Base-by-base conservation (phyloP, 1,140 invertebrate genomes). In the Drosophila insularis region DNA sequence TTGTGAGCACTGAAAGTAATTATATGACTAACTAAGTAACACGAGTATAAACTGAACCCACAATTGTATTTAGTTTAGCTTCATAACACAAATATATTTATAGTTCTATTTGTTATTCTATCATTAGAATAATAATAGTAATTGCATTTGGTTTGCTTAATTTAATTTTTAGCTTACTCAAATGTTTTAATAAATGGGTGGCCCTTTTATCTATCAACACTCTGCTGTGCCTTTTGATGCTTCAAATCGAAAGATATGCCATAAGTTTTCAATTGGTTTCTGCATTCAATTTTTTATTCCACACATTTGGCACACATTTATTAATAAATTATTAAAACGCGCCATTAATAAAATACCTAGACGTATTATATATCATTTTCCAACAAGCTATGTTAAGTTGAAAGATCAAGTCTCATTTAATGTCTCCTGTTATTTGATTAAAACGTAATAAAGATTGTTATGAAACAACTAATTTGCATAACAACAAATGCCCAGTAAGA, bases 391-490 rank as follows among this genome's bases (percentile, higher is more conserved):
- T 2, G 27, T 27, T 27, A 27, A 27, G 27, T 27, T 35, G 8
- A 13, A 11, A 37, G 2, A 13, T 37, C 10, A 37, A 37, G 11
- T 37, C 11, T 37, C 35, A 13, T 37, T 11, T 37, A 37, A 13
- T 37, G 11, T 37, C 35, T 37, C 35, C 1, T 11, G 35, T 4
- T 37, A 37, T 37, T 68, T 63, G 50, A 56, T 21, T 27, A 63
- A 19, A 58, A 31, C 54, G 54, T 58, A 2, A 17, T n/a, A 56
- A 56, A 58, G 6, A 37, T 58, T 32, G 8, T 37, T 37, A 17
- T 2, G 14, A 11, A 58, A 58, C 14, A 58, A 37, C 14, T 58
- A 58, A 58, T 58, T 58, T 58, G 55, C 31, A 58, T 58, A 17
- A 8, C 27, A 35, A 56, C 27, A 35, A 35, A 37, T 37, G 5